Evolutionary conservation across 2,113 vertebrate species (phyloP).

Genomic region (Gallinago jamesoni): DNA sequence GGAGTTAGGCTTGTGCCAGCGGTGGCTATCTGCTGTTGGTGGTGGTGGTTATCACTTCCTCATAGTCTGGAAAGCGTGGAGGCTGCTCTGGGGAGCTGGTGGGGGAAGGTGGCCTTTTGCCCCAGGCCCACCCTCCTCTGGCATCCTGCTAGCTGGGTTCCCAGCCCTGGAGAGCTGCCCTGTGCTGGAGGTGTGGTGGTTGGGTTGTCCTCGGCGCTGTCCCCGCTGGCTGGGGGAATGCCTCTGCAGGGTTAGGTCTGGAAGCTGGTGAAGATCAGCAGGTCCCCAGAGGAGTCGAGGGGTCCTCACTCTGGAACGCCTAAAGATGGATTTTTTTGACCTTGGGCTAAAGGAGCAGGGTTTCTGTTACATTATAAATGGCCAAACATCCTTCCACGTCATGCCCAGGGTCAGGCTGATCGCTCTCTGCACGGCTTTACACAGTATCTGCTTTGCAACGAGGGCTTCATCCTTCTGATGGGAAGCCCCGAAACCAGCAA

Average conservation of each 20-base stretch:
- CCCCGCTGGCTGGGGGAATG: neutral
- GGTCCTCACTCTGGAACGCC: neutral
- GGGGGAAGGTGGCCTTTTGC: neutral
- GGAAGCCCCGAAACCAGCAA: neutral
- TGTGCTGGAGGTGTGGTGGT: neutral
- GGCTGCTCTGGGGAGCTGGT: neutral
- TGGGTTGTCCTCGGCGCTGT: neutral
- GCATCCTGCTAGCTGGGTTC: constrained; percentile 51
- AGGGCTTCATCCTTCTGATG: neutral
- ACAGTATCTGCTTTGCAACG: neutral
- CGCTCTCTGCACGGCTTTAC: rapidly evolving
- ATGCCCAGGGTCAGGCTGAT: neutral
- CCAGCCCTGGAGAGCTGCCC: neutral
- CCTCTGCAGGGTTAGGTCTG: rapidly evolving
- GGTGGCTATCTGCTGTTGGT: rapidly evolving
- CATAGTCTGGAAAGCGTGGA: neutral
- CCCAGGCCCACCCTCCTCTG: constrained; percentile 40
- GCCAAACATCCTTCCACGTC: neutral
- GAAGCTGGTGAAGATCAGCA: neutral
- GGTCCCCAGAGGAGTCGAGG: neutral
- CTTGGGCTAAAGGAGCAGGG: neutral
- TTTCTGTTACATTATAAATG: neutral
- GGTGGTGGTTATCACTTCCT: neutral
- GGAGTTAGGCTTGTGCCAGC: neutral
- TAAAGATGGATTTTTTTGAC: neutral